These are phyloP conservation scores for Rissa tridactyla DNA, from an alignment of 2,113 vertebrate genomes.

Conservation along the genomic window DNA sequence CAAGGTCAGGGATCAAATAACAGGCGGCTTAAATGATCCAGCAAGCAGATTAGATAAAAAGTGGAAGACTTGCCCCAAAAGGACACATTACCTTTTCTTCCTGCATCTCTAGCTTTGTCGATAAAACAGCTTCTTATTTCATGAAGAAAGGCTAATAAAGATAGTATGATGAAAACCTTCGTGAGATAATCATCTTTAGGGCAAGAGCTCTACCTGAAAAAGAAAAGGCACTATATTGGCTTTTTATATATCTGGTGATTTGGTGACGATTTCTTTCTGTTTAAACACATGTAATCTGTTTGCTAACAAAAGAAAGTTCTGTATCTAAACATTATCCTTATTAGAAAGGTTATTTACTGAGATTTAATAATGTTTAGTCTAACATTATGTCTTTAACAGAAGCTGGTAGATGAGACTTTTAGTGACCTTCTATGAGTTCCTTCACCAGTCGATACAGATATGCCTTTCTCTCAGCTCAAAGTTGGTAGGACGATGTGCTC, in stretches of 20 bases:
- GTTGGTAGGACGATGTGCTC: background rate
- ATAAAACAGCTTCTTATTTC: background rate
- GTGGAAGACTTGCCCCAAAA: background rate
- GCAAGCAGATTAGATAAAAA: conserved; percentile 26
- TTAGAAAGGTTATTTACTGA: background rate
- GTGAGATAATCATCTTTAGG: background rate
- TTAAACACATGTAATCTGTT: background rate
- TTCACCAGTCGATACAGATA: background rate
- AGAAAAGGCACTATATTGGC: rapidly evolving
- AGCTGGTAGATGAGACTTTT: background rate
- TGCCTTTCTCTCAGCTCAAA: background rate
- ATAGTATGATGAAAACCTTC: background rate
- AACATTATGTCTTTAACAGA: background rate
- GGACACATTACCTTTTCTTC: background rate
- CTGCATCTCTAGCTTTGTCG: background rate
- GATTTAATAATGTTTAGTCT: background rate
- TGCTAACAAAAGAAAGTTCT: background rate
- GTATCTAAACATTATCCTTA: background rate
- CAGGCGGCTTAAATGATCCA: conserved; percentile 50
- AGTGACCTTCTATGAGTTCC: background rate
- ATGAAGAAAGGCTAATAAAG: background rate
- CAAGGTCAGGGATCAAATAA: conserved; percentile 68
- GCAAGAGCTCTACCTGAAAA: background rate
- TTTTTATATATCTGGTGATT: background rate
- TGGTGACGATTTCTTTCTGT: background rate